Conservation (phyloP, 2,113 vertebrate genomes). For the Manacus vitellinus region DNA sequence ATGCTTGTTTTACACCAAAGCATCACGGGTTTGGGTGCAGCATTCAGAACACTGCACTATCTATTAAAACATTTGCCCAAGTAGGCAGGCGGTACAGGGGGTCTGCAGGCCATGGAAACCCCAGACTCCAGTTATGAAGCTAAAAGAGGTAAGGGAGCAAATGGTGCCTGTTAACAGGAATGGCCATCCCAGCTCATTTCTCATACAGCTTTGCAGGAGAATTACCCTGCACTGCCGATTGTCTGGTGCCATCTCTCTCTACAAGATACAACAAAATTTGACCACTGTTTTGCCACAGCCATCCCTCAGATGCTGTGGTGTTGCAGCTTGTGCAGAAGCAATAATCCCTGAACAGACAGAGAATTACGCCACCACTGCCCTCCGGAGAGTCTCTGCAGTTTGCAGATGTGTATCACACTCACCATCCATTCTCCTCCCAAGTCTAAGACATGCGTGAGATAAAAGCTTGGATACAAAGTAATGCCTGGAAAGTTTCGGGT, state of each 20-base stretch:
- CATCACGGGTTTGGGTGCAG: neutral
- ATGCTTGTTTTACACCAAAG: neutral
- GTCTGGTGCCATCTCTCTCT: neutral
- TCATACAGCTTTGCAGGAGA: neutral
- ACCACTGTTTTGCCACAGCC: neutral
- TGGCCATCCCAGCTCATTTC: neutral
- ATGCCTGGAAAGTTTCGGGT: neutral
- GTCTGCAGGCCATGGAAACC: neutral
- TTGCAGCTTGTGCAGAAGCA: neutral
- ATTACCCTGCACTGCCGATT: neutral
- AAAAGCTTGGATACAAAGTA: neutral
- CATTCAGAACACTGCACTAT: neutral
- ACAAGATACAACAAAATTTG: neutral
- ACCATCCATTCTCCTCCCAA: neutral
- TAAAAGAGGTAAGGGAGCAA: neutral
- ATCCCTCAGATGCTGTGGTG: neutral
- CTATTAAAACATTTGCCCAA: rapidly evolving
- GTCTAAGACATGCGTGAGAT: neutral
- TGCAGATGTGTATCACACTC: neutral
- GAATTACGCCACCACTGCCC: neutral
- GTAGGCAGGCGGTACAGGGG: rapidly evolving
- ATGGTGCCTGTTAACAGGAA: neutral
- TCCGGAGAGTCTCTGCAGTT: neutral
- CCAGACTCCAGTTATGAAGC: neutral
- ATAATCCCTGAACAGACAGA: neutral